A percentile compares a stretch with the other conserved stretches of the same genome.
phyloP scores from a whole-genome alignment of 2,888 invertebrate genomes.

The Fragum fragum region DNA sequence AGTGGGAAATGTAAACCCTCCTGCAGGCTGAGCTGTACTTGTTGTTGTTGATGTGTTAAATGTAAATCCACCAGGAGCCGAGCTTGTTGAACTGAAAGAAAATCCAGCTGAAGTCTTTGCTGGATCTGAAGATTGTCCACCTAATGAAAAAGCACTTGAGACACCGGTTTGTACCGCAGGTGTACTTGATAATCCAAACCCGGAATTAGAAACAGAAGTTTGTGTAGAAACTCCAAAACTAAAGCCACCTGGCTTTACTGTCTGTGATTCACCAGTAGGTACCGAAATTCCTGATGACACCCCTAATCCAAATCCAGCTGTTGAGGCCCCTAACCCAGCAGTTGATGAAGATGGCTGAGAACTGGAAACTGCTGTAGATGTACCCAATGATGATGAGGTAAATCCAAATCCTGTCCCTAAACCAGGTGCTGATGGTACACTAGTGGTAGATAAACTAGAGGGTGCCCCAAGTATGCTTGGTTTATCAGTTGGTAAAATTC shows the following conservation, averaged over 20 bases:
- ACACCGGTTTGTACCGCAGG: background rate
- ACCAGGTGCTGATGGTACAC: background rate
- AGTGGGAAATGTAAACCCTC: constrained; percentile 20
- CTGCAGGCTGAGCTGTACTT: constrained; percentile 14
- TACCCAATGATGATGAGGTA: background rate
- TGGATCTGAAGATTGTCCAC: constrained; percentile 1
- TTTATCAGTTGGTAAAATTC: background rate
- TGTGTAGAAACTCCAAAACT: constrained; percentile 7
- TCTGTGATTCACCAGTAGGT: background rate
- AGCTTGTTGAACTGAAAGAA: constrained; percentile 26
- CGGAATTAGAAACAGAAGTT: background rate
- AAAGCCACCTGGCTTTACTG: constrained; percentile 12
- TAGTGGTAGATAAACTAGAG: background rate
- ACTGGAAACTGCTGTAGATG: background rate
- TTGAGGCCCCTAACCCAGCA: background rate
- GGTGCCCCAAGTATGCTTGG: background rate
- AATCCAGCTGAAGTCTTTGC: constrained; percentile 24
- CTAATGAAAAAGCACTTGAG: constrained; percentile 3
- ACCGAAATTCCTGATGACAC: background rate
- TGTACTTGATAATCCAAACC: background rate
- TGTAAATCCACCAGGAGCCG: constrained; percentile 29
- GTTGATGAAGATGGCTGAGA: background rate
- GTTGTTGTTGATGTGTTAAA: constrained; percentile 23
- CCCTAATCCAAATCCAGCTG: constrained; percentile 1
- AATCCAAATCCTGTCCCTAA: background rate